phyloP scores from a whole-genome alignment of 1,140 invertebrate genomes.

The Penaeus vannamei region DNA sequence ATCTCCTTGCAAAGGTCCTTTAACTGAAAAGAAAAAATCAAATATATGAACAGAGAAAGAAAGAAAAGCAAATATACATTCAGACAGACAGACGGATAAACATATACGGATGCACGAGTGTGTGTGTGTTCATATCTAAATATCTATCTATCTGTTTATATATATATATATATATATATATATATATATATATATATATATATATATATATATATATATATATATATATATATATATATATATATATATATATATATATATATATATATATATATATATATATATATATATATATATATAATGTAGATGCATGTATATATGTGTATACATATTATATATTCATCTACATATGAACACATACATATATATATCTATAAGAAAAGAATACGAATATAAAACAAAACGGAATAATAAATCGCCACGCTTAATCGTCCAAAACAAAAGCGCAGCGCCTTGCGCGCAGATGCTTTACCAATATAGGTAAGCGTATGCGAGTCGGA shows the following conservation, averaged over 20 bases:
- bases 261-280: neutral
- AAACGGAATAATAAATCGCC: too few species aligned
- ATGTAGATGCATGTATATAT: neutral
- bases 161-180: neutral
- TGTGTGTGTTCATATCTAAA: neutral
- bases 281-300: slow-evolving; percentile 3
- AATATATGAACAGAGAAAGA: neutral
- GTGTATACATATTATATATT: neutral
- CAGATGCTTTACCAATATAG: too few species aligned
- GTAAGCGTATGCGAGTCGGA: too few species aligned
- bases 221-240: neutral
- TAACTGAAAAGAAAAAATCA: neutral
- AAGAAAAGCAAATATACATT: too few species aligned
- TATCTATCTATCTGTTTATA: neutral
- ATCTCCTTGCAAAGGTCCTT: neutral
- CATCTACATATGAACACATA: neutral
- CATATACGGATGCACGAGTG: too few species aligned
- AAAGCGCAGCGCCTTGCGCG: too few species aligned
- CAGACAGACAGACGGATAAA: too few species aligned
- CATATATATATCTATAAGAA: neutral
- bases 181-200: slow-evolving; percentile 9
- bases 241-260: neutral
- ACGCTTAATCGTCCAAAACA: too few species aligned
- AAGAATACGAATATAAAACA: too few species aligned
- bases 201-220: slow-evolving; percentile 2